Conservation (phyloP, 2,113 vertebrate species). For the Anolis carolinensis region DNA sequence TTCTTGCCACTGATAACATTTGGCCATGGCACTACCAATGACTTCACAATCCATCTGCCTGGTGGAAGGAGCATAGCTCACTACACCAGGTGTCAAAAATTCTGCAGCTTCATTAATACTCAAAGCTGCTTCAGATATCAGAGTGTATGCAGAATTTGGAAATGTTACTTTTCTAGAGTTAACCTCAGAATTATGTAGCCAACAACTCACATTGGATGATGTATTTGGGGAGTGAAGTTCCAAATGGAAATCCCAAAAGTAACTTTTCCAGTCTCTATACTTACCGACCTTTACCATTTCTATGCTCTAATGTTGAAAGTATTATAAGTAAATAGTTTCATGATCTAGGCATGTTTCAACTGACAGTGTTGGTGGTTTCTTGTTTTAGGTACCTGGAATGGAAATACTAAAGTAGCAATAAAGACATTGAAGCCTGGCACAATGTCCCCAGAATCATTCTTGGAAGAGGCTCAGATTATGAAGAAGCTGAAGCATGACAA, state of each 20-base stretch:
- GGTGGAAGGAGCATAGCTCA: too few species aligned
- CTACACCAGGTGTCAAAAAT: not conserved
- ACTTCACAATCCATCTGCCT: too few species aligned
- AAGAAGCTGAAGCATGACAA: slow-evolving; percentile 98
- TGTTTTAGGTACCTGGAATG: slow-evolving; percentile 92
- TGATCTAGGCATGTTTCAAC: slow-evolving; percentile 23
- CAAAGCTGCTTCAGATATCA: not conserved
- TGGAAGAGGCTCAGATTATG: slow-evolving; percentile 99
- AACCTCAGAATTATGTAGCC: too few species aligned
- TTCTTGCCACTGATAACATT: too few species aligned
- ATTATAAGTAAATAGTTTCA: not conserved
- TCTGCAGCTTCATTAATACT: not conserved
- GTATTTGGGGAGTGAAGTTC: too few species aligned
- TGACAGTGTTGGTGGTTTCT: slow-evolving; percentile 60
- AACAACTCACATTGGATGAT: too few species aligned
- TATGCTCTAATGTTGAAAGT: not conserved
- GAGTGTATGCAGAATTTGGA: not conserved
- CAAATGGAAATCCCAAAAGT: too few species aligned
- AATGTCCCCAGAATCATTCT: slow-evolving; percentile 97
- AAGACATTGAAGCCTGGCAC: slow-evolving; percentile 98
- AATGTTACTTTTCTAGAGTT: too few species aligned
- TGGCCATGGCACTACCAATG: too few species aligned
- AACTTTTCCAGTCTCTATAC: too few species aligned
- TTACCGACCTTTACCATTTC: not conserved
- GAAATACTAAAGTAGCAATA: slow-evolving; percentile 98